These are phyloP conservation scores for Tretioscincus oriximinensis DNA, from an alignment of 2,113 vertebrate genomes.

Conservation along the genomic window DNA sequence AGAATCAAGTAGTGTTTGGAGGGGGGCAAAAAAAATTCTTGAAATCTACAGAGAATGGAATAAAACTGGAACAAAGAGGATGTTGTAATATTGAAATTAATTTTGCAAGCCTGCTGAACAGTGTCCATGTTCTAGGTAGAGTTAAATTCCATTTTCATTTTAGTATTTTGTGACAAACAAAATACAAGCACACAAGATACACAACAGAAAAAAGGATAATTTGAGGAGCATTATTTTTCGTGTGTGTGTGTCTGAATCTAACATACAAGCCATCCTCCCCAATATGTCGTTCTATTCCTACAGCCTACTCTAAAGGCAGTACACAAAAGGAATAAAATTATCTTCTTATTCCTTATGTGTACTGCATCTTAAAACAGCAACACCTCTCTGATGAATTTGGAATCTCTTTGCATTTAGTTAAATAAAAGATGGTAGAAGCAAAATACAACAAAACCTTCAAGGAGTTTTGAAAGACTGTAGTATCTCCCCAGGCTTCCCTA, in stretches of 20 bases:
- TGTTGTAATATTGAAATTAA: conserved; percentile 2
- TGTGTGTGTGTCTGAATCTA: too few relatives aligned
- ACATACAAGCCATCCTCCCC: too few relatives aligned
- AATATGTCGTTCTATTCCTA: conserved; percentile 2
- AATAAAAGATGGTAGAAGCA: neutral
- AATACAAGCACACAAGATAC: too few relatives aligned
- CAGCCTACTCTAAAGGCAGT: rapidly evolving
- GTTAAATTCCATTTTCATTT: conserved; percentile 52
- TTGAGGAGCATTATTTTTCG: too few relatives aligned
- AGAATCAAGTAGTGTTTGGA: too few relatives aligned
- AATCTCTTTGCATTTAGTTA: conserved; percentile 6
- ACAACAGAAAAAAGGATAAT: too few relatives aligned
- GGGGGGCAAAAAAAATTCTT: neutral
- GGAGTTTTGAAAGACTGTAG: neutral
- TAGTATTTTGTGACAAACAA: neutral
- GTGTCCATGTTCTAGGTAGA: conserved; percentile 40
- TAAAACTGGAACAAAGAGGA: conserved; percentile 34
- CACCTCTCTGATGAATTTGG: neutral
- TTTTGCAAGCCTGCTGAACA: conserved; percentile 39
- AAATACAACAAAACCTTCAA: neutral
- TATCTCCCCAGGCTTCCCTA: neutral
- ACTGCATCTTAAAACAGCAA: neutral
- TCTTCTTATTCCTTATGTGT: neutral
- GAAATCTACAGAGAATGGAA: conserved; percentile 13
- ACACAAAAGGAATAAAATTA: neutral